phyloP scores from a whole-genome alignment of 2,113 vertebrate genomes.

The Microcebus jonahi region DNA sequence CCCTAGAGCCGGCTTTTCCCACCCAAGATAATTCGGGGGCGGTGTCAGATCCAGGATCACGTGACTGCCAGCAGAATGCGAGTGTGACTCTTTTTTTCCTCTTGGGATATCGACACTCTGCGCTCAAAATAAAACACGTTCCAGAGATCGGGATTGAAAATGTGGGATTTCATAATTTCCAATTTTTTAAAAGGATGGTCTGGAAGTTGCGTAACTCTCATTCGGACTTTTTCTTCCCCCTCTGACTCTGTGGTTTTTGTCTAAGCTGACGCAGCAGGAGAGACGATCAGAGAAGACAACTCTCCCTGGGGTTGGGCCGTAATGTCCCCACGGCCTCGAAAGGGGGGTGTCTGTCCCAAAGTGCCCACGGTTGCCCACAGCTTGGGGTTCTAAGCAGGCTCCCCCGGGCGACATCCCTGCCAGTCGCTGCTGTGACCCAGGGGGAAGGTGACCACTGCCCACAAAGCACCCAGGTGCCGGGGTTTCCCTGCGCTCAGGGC shows the following conservation, averaged over 20 bases:
- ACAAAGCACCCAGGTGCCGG: neutral
- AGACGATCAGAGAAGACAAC: constrained; percentile 47
- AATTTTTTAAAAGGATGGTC: neutral
- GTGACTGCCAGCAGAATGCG: neutral
- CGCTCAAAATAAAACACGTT: neutral
- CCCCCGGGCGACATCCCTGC: neutral
- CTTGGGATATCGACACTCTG: neutral
- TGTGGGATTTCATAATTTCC: constrained; percentile 53
- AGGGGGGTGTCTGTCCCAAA: neutral
- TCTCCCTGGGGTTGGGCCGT: neutral
- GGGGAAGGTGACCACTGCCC: neutral
- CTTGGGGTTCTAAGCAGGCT: neutral
- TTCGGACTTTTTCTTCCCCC: neutral
- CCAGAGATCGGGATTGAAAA: constrained; percentile 36
- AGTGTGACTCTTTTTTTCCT: neutral
- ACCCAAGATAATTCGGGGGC: fast-evolving
- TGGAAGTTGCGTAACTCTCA: constrained; percentile 54
- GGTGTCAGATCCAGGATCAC: neutral
- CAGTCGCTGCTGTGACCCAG: neutral
- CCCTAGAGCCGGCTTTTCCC: neutral
- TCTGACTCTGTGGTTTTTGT: constrained; percentile 58
- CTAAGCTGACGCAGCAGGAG: constrained; percentile 53
- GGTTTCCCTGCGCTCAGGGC: fast-evolving
- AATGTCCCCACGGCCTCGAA: neutral
- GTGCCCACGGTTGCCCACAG: neutral